Base-by-base conservation (phyloP, 2,888 invertebrate species). In the Cepaea hortensis region DNA sequence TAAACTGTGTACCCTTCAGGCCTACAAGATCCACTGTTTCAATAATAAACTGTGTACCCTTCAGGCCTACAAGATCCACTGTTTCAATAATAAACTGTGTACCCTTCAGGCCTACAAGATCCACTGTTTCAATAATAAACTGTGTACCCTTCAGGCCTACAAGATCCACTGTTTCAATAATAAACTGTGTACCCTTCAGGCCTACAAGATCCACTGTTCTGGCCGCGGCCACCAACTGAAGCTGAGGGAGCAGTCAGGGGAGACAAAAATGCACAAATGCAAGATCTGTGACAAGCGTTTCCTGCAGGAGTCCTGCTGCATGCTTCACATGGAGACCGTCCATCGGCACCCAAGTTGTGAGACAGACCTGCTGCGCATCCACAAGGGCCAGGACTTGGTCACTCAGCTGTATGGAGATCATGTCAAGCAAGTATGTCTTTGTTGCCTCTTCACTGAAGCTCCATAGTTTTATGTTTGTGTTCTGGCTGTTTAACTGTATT, bases 321-420 rank as follows among this genome's bases (percentile, higher is more conserved):
- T 91, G 68, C 91, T 93, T 62, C 94, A 94, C 81, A 90, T 91
- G 48, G 91, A 92, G 73, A 91, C 91, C 79, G 90, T 91, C 65
- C 92, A 92, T 87, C 88, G 91, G 72, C 92, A 92, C 81, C 82
- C 91, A 3, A 91, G 90, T 84, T 90, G 90, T 9, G 93, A 93
- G 82, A 91, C 90, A 23, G 90, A 88, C 9, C 85, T 93, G 48
- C 83, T 88, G 9, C 90, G 91, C 72, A 88, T 90, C 48, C 87
- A 90, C 73, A 90, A 91, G 68, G 90, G 91, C 0, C 86, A 91
- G 73, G 91, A 91, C 86, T 85, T 90, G 68, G 92, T 92, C 18
- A 90, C 90, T 48, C 84, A 89, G 80, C 84, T 90, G 80, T 92
- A 90, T 77, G 88, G 89, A 20, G 91, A 91, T 7, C 89, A 89